Percentiles rank a stretch among this genome's conserved stretches.
phyloP scores from a whole-genome alignment of 2,888 invertebrate genomes.

The Himalopsyche japonica region DNA sequence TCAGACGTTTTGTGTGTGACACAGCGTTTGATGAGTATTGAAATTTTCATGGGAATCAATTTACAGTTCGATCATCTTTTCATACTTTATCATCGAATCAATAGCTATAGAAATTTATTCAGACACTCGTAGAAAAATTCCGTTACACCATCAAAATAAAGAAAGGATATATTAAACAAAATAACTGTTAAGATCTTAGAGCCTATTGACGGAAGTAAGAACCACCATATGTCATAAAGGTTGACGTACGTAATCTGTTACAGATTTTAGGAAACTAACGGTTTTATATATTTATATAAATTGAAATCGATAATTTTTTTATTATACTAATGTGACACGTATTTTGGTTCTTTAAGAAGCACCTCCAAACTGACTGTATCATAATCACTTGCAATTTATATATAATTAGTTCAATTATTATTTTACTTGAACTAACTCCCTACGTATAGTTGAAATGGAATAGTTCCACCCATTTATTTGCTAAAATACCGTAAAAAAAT shows the following conservation, averaged over 20 bases:
- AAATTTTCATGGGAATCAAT: conserved; percentile 40
- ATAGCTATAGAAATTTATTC: conserved; percentile 28
- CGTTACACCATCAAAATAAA: background rate
- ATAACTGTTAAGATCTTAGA: background rate
- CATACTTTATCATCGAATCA: conserved; percentile 12
- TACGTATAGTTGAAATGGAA: no score
- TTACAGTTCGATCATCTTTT: conserved; percentile 17
- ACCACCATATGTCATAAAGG: background rate
- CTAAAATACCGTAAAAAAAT: no score
- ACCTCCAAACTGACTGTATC: no score
- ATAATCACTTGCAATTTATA: no score
- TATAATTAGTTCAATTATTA: no score
- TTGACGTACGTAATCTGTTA: background rate
- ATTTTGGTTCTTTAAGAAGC: no score
- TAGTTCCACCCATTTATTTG: no score
- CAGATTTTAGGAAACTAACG: background rate
- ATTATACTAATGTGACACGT: no score
- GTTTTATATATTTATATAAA: no score
- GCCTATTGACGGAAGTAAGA: background rate
- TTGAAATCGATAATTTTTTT: no score
- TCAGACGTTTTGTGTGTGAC: conserved; percentile 15
- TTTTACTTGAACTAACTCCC: no score
- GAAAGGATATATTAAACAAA: background rate
- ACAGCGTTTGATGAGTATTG: conserved; percentile 30
- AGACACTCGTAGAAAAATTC: background rate